Conservation (phyloP, 2,888 invertebrate species). For the Pediacus dermestoides region DNA sequence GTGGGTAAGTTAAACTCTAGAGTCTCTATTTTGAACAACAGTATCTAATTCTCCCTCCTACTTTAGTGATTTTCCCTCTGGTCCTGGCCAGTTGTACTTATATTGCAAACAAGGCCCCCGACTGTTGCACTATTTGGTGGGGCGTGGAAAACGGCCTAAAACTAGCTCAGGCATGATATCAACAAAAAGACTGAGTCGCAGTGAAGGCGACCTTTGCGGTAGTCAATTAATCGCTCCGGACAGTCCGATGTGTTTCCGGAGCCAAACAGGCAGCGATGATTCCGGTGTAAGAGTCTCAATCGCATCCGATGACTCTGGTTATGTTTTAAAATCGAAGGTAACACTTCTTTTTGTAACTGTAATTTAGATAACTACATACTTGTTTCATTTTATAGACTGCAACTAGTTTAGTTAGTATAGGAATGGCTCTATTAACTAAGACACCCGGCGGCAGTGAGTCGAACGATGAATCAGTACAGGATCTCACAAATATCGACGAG, state of each 20-base stretch:
- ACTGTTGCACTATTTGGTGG: slow-evolving; percentile 50
- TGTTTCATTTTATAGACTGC: slow-evolving; percentile 44
- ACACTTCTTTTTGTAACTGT: slow-evolving; percentile 10
- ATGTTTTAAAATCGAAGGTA: slow-evolving; percentile 41
- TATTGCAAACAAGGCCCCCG: slow-evolving; percentile 51
- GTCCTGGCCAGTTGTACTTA: slow-evolving; percentile 53
- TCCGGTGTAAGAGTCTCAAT: slow-evolving; percentile 45
- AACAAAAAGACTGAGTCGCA: slow-evolving; percentile 50
- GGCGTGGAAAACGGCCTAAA: slow-evolving; percentile 48
- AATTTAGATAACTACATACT: background rate
- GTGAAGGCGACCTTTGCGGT: slow-evolving; percentile 52
- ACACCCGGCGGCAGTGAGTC: slow-evolving; percentile 50
- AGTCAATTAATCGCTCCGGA: slow-evolving; percentile 26
- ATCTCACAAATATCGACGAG: slow-evolving; percentile 29
- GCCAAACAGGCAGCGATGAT: slow-evolving; percentile 44
- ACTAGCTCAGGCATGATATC: slow-evolving; percentile 26
- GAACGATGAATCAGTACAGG: slow-evolving; percentile 44
- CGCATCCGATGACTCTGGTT: slow-evolving; percentile 43
- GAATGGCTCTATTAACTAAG: slow-evolving; percentile 42
- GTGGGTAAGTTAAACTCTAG: slow-evolving; percentile 53
- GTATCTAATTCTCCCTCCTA: background rate
- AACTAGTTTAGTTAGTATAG: slow-evolving; percentile 43
- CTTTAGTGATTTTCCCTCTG: slow-evolving; percentile 53
- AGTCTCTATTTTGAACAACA: background rate
- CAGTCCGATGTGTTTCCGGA: slow-evolving; percentile 41